Evolutionary conservation across 1,140 invertebrate species (phyloP).

Genomic region (Zaprionus inermis): DNA sequence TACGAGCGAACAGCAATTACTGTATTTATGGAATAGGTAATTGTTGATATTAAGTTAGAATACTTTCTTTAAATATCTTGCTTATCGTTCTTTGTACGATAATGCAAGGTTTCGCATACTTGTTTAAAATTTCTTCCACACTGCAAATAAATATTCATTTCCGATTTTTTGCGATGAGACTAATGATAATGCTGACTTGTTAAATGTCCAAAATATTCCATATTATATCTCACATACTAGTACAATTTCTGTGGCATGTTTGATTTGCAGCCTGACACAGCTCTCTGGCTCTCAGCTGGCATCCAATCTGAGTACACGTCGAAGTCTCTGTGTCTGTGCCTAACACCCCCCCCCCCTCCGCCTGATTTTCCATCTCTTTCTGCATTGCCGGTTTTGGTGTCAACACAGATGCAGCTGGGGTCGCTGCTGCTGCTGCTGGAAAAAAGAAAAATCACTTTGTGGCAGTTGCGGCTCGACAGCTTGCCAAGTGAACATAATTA

Average conservation of each 20-base stretch:
- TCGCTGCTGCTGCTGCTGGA: constrained; percentile 12
- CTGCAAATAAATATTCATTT: neutral
- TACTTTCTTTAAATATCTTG: too few species aligned
- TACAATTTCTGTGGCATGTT: neutral
- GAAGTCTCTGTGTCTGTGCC: neutral
- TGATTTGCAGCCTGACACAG: neutral
- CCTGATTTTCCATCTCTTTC: neutral
- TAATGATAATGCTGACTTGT: neutral
- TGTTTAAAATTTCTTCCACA: neutral
- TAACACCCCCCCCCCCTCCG: neutral
- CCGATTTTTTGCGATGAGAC: neutral
- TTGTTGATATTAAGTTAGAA: too few species aligned
- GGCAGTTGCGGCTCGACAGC: constrained; percentile 31
- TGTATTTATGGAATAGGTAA: too few species aligned
- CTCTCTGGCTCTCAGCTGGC: neutral
- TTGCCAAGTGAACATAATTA: constrained; percentile 67
- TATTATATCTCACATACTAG: neutral
- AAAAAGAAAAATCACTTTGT: constrained; percentile 19
- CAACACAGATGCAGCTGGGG: constrained; percentile 44
- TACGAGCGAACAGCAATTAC: too few species aligned
- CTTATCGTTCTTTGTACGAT: too few species aligned
- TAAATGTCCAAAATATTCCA: neutral
- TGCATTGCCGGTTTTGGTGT: constrained; percentile 34
- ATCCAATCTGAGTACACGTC: constrained; percentile 10
- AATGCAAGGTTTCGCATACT: too few species aligned